phyloP scores from a whole-genome alignment of 1,140 invertebrate genomes.

The Eumeta japonica region DNA sequence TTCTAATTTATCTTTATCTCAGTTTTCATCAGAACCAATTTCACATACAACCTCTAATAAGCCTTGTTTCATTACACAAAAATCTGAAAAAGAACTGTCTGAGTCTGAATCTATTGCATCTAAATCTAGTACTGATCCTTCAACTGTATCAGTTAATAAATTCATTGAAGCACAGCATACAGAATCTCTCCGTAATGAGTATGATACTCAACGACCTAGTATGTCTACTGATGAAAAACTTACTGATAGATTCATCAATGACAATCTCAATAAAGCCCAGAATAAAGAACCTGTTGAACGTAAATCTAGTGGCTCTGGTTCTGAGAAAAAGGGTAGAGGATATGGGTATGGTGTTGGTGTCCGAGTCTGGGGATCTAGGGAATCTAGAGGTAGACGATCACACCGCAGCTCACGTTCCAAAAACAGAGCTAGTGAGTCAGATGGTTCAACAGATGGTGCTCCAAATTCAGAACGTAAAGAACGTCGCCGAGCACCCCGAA shows the following conservation, averaged over 20 bases:
- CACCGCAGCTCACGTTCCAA: conserved; percentile 47
- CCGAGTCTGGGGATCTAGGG: conserved; percentile 43
- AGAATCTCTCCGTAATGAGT: conserved; percentile 24
- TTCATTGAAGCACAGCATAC: conserved; percentile 19
- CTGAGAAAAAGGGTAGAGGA: conserved; percentile 51
- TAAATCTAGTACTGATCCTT: conserved; percentile 34
- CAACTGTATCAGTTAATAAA: conserved; percentile 18
- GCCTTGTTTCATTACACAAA: conserved; percentile 23
- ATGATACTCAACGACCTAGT: conserved; percentile 18
- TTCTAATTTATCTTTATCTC: conserved; percentile 19
- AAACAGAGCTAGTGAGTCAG: conserved; percentile 50
- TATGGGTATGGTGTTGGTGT: conserved; percentile 46
- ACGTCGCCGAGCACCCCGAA: conserved; percentile 36
- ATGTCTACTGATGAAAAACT: conserved; percentile 32
- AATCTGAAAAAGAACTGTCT: conserved; percentile 37
- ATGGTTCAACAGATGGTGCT: conserved; percentile 42
- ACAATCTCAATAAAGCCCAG: conserved; percentile 35
- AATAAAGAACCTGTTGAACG: conserved; percentile 48
- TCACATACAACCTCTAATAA: conserved; percentile 14
- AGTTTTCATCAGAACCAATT: conserved; percentile 20
- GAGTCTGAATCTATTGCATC: conserved; percentile 40
- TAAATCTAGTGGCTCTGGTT: conserved; percentile 54
- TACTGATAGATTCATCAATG: conserved; percentile 32
- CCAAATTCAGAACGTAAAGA: conserved; percentile 41
- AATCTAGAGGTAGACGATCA: conserved; percentile 42